A percentile compares a stretch with the other conserved stretches of the same genome.
These are phyloP conservation scores for Myotis findleyi DNA, from an alignment of 2,797 vertebrate species.

Conservation along the genomic window DNA sequence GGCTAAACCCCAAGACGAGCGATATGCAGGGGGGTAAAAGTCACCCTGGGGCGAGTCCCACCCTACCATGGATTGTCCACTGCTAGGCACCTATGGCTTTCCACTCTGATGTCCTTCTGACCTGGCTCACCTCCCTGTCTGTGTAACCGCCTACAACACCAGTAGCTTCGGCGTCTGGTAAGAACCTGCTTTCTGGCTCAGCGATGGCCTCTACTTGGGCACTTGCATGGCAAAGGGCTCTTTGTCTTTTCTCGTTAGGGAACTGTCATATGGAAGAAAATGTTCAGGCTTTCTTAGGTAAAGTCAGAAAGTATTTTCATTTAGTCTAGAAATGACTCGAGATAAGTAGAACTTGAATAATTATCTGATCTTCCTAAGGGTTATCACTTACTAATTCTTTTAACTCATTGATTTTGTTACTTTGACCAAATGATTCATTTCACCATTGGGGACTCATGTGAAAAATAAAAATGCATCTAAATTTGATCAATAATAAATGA, in stretches of 20 bases:
- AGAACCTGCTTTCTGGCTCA: too few species aligned
- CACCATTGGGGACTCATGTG: not conserved
- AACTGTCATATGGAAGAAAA: constrained; percentile 32
- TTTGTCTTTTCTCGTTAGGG: not conserved
- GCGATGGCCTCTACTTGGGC: too few species aligned
- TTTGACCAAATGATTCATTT: not conserved
- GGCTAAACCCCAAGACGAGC: too few species aligned
- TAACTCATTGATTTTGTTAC: not conserved
- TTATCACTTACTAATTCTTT: not conserved
- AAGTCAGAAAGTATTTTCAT: constrained; percentile 21
- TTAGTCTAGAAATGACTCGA: not conserved
- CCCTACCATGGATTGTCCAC: too few species aligned
- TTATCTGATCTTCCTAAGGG: not conserved
- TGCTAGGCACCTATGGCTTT: too few species aligned
- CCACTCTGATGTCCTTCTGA: too few species aligned
- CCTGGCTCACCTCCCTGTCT: too few species aligned
- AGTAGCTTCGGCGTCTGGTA: too few species aligned
- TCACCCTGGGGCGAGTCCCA: too few species aligned
- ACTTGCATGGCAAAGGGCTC: too few species aligned
- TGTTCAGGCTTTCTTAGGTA: not conserved
- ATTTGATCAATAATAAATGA: not conserved
- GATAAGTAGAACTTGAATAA: constrained; percentile 1
- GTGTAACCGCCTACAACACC: too few species aligned
- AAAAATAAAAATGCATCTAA: not conserved
- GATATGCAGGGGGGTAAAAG: too few species aligned